A percentile compares a stretch with the other conserved stretches of the same genome.
Conservation (phyloP, 92 coral and sea anemone genomes). For the Palythoa caribaeorum region DNA sequence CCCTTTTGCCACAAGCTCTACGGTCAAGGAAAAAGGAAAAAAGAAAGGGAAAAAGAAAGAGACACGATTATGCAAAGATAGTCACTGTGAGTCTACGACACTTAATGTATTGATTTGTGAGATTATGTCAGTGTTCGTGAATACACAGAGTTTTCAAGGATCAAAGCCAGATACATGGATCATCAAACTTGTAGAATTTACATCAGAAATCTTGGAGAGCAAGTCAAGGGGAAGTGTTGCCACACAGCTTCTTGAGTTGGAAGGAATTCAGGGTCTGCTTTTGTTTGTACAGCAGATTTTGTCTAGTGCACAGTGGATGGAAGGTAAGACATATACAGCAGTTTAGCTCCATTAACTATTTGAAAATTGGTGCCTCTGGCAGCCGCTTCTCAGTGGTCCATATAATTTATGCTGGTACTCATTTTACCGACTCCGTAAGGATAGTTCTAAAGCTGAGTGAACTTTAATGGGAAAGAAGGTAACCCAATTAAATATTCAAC, state of each 20-base stretch:
- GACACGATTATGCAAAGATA: slow-evolving; percentile 25
- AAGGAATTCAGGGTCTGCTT: slow-evolving; percentile 66
- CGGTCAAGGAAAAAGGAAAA: slow-evolving; percentile 50
- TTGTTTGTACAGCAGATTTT: slow-evolving; percentile 63
- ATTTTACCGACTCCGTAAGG: no score
- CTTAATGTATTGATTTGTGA: slow-evolving; percentile 78
- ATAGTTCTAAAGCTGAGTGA: no score
- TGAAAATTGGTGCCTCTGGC: no score
- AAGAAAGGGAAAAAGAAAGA: slow-evolving; percentile 56
- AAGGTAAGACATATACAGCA: not conserved
- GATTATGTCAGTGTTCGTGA: slow-evolving; percentile 63
- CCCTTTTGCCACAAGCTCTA: slow-evolving; percentile 63
- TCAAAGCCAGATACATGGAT: slow-evolving; percentile 27
- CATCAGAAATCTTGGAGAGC: slow-evolving; percentile 51
- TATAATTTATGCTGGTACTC: no score
- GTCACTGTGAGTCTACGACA: slow-evolving; percentile 15
- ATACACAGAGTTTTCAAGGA: slow-evolving; percentile 29
- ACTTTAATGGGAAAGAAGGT: no score
- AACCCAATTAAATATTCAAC: no score
- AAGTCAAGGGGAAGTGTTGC: slow-evolving; percentile 43
- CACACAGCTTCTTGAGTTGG: slow-evolving; percentile 49
- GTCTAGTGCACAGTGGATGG: not conserved
- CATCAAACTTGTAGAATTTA: slow-evolving; percentile 67
- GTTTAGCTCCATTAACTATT: no score
- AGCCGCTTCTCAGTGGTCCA: no score